Percentiles rank a stretch among this genome's conserved stretches.
Conservation (phyloP, 1,140 invertebrate genomes). For the Drusus annulatus region DNA sequence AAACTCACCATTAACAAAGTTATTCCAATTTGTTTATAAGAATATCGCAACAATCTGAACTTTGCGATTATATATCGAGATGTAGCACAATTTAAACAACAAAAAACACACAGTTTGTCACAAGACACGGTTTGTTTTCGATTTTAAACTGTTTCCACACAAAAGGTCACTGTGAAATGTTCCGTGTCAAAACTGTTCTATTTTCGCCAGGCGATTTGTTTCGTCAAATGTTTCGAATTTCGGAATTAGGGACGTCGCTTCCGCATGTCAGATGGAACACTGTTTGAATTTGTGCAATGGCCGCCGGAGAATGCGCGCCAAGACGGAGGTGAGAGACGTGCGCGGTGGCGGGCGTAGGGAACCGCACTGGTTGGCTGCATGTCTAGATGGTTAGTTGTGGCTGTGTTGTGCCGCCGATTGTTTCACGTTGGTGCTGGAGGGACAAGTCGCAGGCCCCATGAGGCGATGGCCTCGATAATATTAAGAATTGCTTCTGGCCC, state of each 20-base stretch:
- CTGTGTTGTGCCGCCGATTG: background rate
- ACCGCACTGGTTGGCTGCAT: conserved; percentile 4
- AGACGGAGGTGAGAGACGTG: background rate
- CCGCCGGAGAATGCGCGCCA: conserved; percentile 18
- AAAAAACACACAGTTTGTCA: conserved; percentile 12
- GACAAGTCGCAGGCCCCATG: conserved; percentile 34
- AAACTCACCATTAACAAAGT: conserved; percentile 11
- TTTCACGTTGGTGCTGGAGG: background rate
- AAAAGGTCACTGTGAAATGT: conserved; percentile 9
- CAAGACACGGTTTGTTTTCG: background rate
- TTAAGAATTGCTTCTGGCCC: conserved; percentile 40
- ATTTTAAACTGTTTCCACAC: background rate
- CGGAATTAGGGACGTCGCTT: background rate
- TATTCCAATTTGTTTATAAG: conserved; percentile 11
- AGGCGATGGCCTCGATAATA: conserved; percentile 40
- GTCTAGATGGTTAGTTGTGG: background rate
- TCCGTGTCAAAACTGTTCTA: background rate
- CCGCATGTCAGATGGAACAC: conserved; percentile 5
- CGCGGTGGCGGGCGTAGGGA: conserved; percentile 23
- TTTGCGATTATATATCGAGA: conserved; percentile 5
- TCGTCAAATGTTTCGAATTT: background rate
- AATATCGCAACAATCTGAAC: background rate
- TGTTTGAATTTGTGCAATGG: conserved; percentile 22
- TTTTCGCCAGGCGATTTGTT: background rate
- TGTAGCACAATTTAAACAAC: background rate